phyloP scores from a whole-genome alignment of 92 coral and sea anemone genomes.

The Parazoanthus darwini region DNA sequence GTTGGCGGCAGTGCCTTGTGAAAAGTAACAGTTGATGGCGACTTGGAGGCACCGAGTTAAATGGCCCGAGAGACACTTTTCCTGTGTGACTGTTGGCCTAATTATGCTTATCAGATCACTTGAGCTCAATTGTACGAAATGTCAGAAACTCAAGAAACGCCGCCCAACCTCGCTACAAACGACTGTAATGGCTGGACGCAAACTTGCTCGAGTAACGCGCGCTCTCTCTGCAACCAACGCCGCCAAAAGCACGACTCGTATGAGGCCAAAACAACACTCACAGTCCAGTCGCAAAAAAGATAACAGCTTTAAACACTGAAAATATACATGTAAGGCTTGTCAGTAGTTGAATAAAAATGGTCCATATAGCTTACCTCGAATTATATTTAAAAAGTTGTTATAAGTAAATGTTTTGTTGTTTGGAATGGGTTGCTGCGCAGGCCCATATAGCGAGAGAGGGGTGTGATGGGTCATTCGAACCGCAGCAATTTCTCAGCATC shows the following conservation, averaged over 20 bases:
- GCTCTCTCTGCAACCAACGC: slow-evolving; percentile 8
- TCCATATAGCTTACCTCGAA: too few relatives aligned
- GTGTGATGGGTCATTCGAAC: too few relatives aligned
- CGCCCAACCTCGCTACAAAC: slow-evolving; percentile 16
- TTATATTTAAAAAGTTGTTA: too few relatives aligned
- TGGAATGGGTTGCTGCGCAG: too few relatives aligned
- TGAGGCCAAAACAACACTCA: slow-evolving; percentile 23
- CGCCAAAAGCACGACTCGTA: not conserved
- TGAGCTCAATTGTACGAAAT: slow-evolving; percentile 37
- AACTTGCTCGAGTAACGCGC: not conserved
- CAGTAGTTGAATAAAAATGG: too few relatives aligned
- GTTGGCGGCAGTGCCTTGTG: slow-evolving; percentile 45
- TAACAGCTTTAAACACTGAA: too few relatives aligned
- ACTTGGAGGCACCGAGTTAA: slow-evolving; percentile 45
- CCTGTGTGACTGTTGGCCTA: slow-evolving; percentile 45
- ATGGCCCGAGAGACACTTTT: slow-evolving; percentile 44
- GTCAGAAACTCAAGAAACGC: slow-evolving; percentile 9
- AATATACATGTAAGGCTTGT: too few relatives aligned
- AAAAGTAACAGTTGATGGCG: slow-evolving; percentile 47
- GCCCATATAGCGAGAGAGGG: too few relatives aligned
- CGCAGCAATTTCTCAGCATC: too few relatives aligned
- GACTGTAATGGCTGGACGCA: slow-evolving; percentile 12
- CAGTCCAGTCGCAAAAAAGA: too few relatives aligned
- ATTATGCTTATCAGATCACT: slow-evolving; percentile 48
- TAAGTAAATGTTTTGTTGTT: too few relatives aligned